phyloP scores from a whole-genome alignment of 2,113 vertebrate genomes.

The Mustela lutreola region DNA sequence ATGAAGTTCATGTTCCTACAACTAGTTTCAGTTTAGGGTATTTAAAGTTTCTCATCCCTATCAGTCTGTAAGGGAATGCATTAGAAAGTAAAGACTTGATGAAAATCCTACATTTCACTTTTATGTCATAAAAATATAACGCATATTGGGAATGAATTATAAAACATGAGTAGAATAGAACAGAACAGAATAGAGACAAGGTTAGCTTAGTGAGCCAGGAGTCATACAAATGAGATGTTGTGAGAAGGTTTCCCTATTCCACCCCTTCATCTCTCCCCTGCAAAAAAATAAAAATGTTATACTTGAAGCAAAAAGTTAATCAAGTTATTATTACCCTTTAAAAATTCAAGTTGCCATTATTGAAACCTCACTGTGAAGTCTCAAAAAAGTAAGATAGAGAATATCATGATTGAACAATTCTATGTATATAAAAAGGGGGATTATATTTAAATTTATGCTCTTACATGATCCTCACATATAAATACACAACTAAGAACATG shows the following conservation, averaged over 20 bases:
- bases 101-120: not conserved
- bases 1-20: not conserved
- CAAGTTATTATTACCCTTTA: not conserved
- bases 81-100: not conserved
- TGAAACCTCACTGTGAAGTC: not conserved
- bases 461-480: not conserved
- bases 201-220: not conserved
- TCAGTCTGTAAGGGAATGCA: not conserved
- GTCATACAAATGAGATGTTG: not conserved
- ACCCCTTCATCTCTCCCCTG: rapidly evolving
- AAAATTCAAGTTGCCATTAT: not conserved
- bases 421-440: not conserved
- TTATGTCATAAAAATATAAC: not conserved
- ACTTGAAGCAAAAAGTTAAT: not conserved
- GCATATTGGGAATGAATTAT: not conserved
- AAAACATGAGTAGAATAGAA: not conserved
- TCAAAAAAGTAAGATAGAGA: not conserved
- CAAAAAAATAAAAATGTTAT: not conserved
- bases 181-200: not conserved
- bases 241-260: not conserved
- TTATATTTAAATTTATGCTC: not conserved
- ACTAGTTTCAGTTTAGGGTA: not conserved
- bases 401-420: not conserved
- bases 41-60: not conserved
- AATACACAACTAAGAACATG: not conserved